These are phyloP conservation scores for Pampusana beccarii DNA, from an alignment of 2,113 vertebrate species.

Conservation along the genomic window DNA sequence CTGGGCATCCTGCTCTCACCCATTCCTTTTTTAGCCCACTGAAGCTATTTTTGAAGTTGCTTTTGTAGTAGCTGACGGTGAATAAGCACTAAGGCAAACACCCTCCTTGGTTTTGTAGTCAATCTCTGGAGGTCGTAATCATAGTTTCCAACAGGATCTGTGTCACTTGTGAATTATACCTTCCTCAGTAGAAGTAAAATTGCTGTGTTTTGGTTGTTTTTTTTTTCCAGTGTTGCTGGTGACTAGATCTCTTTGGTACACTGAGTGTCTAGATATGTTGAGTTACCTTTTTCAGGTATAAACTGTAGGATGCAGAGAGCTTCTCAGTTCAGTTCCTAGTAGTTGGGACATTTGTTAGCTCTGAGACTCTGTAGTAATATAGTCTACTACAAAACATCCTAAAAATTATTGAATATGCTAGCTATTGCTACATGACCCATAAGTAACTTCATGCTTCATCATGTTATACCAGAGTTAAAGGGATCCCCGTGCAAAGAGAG, in stretches of 20 bases:
- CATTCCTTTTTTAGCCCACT: not conserved
- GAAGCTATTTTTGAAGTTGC: constrained; percentile 4
- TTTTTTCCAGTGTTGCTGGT: not conserved
- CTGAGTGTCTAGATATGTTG: not conserved
- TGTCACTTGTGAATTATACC: constrained; percentile 40
- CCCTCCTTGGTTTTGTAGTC: constrained; percentile 10
- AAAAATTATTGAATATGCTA: not conserved
- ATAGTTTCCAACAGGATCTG: constrained; percentile 24
- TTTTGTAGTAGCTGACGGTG: not conserved
- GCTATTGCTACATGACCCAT: not conserved
- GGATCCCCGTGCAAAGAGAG: not conserved
- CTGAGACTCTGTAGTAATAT: not conserved
- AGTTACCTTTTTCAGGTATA: not conserved
- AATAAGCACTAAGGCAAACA: constrained; percentile 23
- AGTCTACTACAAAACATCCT: not conserved
- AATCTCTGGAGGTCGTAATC: constrained; percentile 31
- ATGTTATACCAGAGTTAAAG: not conserved
- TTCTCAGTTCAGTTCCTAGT: not conserved
- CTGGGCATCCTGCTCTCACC: not conserved
- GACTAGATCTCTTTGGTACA: not conserved
- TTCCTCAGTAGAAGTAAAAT: constrained; percentile 20
- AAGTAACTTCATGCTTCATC: not conserved
- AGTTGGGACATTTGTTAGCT: not conserved
- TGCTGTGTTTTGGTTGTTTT: not conserved
- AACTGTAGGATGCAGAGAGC: not conserved